Evolutionary conservation across 2,797 vertebrate species (phyloP).

Genomic region (Microctenopoma lineatum): DNA sequence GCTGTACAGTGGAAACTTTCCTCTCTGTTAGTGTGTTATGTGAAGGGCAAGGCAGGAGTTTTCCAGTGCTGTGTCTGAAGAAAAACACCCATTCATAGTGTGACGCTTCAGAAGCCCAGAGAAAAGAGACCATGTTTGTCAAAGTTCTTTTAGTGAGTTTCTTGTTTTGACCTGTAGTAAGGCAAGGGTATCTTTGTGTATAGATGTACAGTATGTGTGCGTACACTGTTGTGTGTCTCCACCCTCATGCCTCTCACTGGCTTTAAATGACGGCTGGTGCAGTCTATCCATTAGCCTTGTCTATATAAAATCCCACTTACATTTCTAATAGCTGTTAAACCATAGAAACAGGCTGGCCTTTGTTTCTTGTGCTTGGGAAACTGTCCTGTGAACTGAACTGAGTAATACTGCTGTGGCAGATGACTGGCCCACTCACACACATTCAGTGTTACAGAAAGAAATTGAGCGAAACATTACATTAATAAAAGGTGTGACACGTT

Average conservation of each 20-base stretch:
- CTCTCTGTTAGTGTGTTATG: slow-evolving; percentile 58
- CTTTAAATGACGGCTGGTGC: slow-evolving; percentile 54
- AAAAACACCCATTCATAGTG: slow-evolving; percentile 48
- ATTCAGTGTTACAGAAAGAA: slow-evolving; percentile 47
- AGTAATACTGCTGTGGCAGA: slow-evolving; percentile 75
- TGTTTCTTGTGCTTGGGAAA: slow-evolving; percentile 77
- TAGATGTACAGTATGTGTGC: slow-evolving; percentile 9
- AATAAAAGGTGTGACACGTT: slow-evolving; percentile 72
- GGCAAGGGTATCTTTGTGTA: slow-evolving; percentile 1
- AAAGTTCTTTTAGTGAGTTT: slow-evolving; percentile 46
- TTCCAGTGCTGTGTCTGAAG: slow-evolving; percentile 52
- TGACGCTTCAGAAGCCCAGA: slow-evolving; percentile 46
- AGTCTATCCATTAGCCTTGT: slow-evolving; percentile 61
- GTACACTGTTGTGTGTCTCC: slow-evolving; percentile 6
- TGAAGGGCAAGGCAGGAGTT: slow-evolving; percentile 61
- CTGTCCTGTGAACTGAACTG: slow-evolving; percentile 75
- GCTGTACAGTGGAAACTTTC: slow-evolving; percentile 65
- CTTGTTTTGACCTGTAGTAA: slow-evolving; percentile 54
- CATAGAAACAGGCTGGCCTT: slow-evolving; percentile 80
- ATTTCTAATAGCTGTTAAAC: slow-evolving; percentile 78
- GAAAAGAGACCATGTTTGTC: slow-evolving; percentile 55
- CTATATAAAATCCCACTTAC: slow-evolving; percentile 72
- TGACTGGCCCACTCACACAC: slow-evolving; percentile 74
- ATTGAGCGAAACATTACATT: slow-evolving; percentile 65
- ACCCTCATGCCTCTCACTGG: slow-evolving; percentile 33